Conservation (phyloP, 2,888 invertebrate species). For the Crossocerus cetratus region DNA sequence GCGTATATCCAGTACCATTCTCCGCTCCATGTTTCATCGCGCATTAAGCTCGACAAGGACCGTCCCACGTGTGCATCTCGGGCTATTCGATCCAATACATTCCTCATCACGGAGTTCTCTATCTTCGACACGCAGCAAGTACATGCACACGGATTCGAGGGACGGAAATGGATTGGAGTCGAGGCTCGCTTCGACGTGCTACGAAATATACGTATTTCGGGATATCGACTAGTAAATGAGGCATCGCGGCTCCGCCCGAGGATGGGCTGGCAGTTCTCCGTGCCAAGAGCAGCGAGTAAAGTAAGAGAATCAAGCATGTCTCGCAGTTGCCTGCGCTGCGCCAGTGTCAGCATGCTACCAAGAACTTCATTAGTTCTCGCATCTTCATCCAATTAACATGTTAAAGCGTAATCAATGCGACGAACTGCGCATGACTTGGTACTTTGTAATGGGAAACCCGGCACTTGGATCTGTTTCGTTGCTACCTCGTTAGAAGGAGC, state of each 20-base stretch:
- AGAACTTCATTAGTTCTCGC: constrained; percentile 5
- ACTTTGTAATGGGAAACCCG: too few species aligned
- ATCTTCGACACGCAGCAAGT: constrained; percentile 22
- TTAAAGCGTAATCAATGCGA: not conserved
- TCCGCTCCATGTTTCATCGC: constrained; percentile 4
- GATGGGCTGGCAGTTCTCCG: constrained; percentile 30
- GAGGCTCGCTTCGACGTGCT: constrained; percentile 1
- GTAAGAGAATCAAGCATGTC: constrained; percentile 26
- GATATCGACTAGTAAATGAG: constrained; percentile 29
- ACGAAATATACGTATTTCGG: constrained; percentile 31
- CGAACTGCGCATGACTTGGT: not conserved
- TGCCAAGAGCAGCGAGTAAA: not conserved
- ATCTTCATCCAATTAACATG: not conserved
- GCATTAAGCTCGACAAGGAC: constrained; percentile 24
- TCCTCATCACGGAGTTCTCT: constrained; percentile 20
- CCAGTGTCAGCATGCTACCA: constrained; percentile 12
- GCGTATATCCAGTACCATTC: not conserved
- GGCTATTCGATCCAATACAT: constrained; percentile 11
- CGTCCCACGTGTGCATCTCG: constrained; percentile 27
- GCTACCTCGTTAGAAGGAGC: too few species aligned
- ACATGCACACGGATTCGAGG: constrained; percentile 16
- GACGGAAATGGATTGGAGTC: constrained; percentile 22
- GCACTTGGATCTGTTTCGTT: too few species aligned
- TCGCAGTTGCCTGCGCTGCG: constrained; percentile 1
- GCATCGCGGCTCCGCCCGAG: constrained; percentile 8